Evolutionary conservation across 2,113 vertebrate species (phyloP).

Genomic region (Pteropus alecto): DNA sequence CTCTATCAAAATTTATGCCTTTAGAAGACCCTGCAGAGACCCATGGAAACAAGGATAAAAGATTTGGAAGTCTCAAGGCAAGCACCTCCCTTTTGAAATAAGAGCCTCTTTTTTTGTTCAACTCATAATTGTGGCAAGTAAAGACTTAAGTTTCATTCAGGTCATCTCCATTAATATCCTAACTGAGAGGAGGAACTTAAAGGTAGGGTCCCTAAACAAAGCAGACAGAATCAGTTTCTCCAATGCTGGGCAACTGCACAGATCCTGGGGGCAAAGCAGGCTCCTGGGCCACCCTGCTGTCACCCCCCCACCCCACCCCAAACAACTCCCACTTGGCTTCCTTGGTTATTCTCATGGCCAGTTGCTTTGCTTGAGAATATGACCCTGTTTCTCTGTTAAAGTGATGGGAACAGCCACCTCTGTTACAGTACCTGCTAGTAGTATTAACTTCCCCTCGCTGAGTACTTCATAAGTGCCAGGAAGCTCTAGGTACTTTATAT

Average conservation of each 20-base stretch:
- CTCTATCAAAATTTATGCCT: not conserved
- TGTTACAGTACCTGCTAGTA: not conserved
- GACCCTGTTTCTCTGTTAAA: not conserved
- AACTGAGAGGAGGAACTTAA: not conserved
- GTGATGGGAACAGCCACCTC: not conserved
- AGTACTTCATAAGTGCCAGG: not conserved
- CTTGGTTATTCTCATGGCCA: not conserved
- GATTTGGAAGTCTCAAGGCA: not conserved
- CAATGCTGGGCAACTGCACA: not conserved
- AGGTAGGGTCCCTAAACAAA: not conserved
- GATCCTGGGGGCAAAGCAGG: not conserved
- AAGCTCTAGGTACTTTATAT: not conserved
- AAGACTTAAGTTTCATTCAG: not conserved
- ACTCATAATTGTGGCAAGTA: not conserved
- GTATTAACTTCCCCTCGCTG: not conserved
- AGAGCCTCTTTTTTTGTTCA: not conserved
- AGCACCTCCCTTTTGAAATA: not conserved
- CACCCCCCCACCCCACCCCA: fast-evolving
- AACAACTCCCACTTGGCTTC: fast-evolving
- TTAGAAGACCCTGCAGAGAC: not conserved
- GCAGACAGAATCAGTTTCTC: not conserved
- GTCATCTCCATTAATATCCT: not conserved
- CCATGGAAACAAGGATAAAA: not conserved
- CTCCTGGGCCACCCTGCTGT: not conserved
- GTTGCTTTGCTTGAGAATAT: not conserved